Conservation (phyloP, 2,797 vertebrate genomes). For the Choloepus didactylus region DNA sequence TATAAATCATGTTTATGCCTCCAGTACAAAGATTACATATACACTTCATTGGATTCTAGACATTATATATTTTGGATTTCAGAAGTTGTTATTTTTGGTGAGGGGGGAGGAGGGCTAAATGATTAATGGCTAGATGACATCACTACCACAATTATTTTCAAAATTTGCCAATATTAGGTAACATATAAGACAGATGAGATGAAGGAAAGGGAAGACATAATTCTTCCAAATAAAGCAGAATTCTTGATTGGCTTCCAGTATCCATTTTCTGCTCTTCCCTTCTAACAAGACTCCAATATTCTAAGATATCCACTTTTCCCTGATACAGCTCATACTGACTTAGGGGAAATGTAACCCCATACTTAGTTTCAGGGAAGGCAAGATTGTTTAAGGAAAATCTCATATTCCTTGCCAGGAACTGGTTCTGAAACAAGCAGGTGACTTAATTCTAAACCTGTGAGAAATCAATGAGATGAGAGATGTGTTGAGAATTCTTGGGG, state of each 20-base stretch:
- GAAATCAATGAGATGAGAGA: neutral
- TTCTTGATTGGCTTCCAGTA: neutral
- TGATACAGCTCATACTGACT: neutral
- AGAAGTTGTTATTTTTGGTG: neutral
- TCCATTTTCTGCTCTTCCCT: neutral
- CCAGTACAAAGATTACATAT: neutral
- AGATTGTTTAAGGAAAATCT: neutral
- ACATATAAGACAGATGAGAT: neutral
- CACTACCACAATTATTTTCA: slow-evolving; percentile 11
- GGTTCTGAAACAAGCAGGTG: slow-evolving; percentile 10
- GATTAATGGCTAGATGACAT: slow-evolving; percentile 19
- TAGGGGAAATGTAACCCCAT: neutral
- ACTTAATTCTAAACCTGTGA: neutral
- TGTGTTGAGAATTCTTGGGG: neutral
- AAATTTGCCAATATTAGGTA: neutral
- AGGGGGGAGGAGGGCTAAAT: neutral
- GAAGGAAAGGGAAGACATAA: slow-evolving; percentile 9
- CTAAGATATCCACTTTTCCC: neutral
- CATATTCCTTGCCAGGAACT: neutral
- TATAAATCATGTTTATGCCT: neutral
- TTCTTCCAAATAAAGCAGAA: slow-evolving; percentile 33
- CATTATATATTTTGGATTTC: neutral
- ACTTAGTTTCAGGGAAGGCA: neutral
- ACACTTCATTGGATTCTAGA: neutral
- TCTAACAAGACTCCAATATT: neutral